phyloP scores from a whole-genome alignment of 2,797 vertebrate genomes.

The Anabacerthia variegaticeps region DNA sequence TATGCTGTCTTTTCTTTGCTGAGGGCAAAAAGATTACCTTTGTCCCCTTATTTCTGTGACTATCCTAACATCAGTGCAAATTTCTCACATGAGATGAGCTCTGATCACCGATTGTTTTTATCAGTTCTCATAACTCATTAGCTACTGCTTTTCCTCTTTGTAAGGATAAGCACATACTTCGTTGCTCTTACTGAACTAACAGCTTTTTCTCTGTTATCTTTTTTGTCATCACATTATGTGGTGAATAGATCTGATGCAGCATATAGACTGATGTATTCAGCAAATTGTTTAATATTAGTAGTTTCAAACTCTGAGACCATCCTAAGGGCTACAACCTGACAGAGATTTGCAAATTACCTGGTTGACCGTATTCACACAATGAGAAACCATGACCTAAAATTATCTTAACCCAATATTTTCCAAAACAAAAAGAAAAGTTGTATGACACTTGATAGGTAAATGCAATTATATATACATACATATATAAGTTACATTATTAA shows the following conservation, averaged over 20 bases:
- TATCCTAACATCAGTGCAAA: not conserved
- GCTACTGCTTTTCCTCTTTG: not conserved
- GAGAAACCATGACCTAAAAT: not conserved
- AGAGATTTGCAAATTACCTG: not conserved
- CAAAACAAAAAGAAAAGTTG: not conserved
- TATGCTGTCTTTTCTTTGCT: slow-evolving; percentile 34
- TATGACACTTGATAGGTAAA: not conserved
- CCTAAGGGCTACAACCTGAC: not conserved
- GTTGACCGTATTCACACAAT: not conserved
- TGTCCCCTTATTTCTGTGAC: slow-evolving; percentile 10
- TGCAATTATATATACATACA: not conserved
- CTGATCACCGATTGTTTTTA: slow-evolving; percentile 21
- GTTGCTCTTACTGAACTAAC: not conserved
- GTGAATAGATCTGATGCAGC: not conserved
- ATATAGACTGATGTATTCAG: not conserved
- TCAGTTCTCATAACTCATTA: not conserved
- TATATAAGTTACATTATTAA: not conserved
- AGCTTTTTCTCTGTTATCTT: not conserved
- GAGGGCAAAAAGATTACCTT: slow-evolving; percentile 23
- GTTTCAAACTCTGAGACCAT: not conserved
- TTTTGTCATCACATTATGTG: not conserved
- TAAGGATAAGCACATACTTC: not conserved
- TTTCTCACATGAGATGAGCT: slow-evolving; percentile 5
- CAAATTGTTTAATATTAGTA: not conserved
- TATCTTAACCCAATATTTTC: not conserved